Evolutionary conservation across 2,888 invertebrate genomes (phyloP), one percentile per base, ranked within the genome.

Genomic region (Pinctada fucata): DNA sequence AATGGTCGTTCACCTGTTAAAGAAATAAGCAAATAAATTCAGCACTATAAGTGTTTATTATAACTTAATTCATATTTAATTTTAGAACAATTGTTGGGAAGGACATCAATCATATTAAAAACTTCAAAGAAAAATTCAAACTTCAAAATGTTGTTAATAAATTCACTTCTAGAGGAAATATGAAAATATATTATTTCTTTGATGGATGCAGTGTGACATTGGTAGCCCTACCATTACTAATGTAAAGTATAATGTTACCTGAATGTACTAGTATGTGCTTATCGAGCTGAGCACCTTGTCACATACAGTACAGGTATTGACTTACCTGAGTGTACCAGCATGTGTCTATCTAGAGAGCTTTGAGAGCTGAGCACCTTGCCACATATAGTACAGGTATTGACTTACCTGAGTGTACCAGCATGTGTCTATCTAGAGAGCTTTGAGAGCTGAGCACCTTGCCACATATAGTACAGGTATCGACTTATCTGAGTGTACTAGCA

Each of bases 221-320:
- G 1, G 31, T 31, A 31, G 31, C 31, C 31, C 31, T 31, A 31
- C 31, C 31, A 31, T 31, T 31, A 31, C 31, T 31, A 31, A 31
- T 31, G 31, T 31, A 31, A 31, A 31, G 31, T 31, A 31, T 31
- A 65, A 31, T 82, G 87, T 80, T 78, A 92, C 92, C 92, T 64
- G 96, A 95, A 91, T 96, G 96, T 2, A 96, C 95, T 78, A 96
- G 93, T 87, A 96, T 95, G 93, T 97, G 96, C 50, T 96, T 94
- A 90, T 96, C 3, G 96, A 96, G 88, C 96, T 96, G 50, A 96
- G 93, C 74, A 95, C 90, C 93, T 96, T 95, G 83, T 93, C 93
- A 91, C 96, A 96, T 81, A 95, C 94, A 66, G 94, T 94, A 91
- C 96, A 96, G 52, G 94, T 93, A 91, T 94, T 68, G 31, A 83